Evolutionary conservation across 2,888 invertebrate genomes (phyloP).

Genomic region (Tachina lurida): DNA sequence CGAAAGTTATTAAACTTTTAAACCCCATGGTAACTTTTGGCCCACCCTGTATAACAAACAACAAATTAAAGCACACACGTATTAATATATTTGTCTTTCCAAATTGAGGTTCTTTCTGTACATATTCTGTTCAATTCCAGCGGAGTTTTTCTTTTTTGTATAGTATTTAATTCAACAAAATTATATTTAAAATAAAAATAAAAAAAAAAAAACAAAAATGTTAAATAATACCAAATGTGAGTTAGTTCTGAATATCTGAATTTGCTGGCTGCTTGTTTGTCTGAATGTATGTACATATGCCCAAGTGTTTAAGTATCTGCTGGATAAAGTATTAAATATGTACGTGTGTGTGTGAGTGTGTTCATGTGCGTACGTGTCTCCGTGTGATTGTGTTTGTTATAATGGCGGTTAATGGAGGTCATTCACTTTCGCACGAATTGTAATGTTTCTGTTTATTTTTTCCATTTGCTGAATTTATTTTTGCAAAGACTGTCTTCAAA

Average conservation of each 20-base stretch:
- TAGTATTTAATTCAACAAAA: constrained; percentile 8
- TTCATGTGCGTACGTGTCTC: not conserved
- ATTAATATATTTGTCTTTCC: constrained; percentile 24
- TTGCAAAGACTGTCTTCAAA: constrained; percentile 64
- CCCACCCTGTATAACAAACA: constrained; percentile 8
- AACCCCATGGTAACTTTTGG: too few species aligned
- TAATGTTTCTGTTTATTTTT: constrained; percentile 74
- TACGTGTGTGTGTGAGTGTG: not conserved
- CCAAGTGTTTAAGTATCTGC: constrained; percentile 26
- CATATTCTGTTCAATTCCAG: constrained; percentile 30
- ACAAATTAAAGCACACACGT: constrained; percentile 27
- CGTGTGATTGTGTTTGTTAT: constrained; percentile 69
- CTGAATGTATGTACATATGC: not conserved
- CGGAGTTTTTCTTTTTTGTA: not conserved
- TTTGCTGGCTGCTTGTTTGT: not conserved
- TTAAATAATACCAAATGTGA: constrained; percentile 64
- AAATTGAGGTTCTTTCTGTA: constrained; percentile 26
- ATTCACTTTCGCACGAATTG: constrained; percentile 83
- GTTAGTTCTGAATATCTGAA: constrained; percentile 42
- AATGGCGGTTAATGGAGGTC: constrained; percentile 83
- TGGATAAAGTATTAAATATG: constrained; percentile 38
- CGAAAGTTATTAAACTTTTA: too few species aligned
- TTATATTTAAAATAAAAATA: not conserved
- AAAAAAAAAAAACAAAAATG: constrained; percentile 26
- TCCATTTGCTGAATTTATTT: constrained; percentile 41